A percentile compares a stretch with the other conserved stretches of the same genome.
phyloP scores from a whole-genome alignment of 2,797 vertebrate species.

The Sus cebifrons region DNA sequence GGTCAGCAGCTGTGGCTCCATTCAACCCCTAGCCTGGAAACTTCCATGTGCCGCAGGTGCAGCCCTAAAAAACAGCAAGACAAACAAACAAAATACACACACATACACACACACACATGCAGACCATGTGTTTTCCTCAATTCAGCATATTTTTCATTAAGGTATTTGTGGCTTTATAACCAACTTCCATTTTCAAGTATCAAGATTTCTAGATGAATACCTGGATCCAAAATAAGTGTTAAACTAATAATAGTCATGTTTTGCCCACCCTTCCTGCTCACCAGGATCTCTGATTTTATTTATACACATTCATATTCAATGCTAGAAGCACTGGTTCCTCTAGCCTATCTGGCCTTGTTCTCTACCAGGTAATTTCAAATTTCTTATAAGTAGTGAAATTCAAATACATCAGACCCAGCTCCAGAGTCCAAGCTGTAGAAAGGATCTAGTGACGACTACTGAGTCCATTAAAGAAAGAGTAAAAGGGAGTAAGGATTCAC shows the following conservation, averaged over 20 bases:
- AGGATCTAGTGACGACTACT: not conserved
- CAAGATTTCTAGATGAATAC: slow-evolving; percentile 33
- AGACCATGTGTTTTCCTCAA: not conserved
- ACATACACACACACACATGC: no score
- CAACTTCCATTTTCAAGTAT: slow-evolving; percentile 67
- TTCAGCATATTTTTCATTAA: slow-evolving; percentile 14
- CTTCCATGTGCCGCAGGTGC: no score
- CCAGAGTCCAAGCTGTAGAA: not conserved
- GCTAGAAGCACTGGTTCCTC: not conserved
- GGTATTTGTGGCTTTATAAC: slow-evolving; percentile 5
- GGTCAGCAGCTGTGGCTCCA: no score
- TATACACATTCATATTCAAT: not conserved
- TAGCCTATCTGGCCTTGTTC: not conserved
- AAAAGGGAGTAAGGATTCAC: not conserved
- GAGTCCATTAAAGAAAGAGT: not conserved
- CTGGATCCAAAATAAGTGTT: slow-evolving; percentile 28
- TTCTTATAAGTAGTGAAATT: not conserved
- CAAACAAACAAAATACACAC: not conserved
- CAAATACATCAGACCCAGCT: slow-evolving; percentile 8
- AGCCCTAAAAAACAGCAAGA: no score
- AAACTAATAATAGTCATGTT: not conserved
- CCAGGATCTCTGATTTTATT: slow-evolving; percentile 7
- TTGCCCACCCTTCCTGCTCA: not conserved
- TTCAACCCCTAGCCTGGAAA: no score
- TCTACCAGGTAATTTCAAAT: not conserved